phyloP scores from a whole-genome alignment of 2,888 invertebrate species.

The Nyleta sp. region DNA sequence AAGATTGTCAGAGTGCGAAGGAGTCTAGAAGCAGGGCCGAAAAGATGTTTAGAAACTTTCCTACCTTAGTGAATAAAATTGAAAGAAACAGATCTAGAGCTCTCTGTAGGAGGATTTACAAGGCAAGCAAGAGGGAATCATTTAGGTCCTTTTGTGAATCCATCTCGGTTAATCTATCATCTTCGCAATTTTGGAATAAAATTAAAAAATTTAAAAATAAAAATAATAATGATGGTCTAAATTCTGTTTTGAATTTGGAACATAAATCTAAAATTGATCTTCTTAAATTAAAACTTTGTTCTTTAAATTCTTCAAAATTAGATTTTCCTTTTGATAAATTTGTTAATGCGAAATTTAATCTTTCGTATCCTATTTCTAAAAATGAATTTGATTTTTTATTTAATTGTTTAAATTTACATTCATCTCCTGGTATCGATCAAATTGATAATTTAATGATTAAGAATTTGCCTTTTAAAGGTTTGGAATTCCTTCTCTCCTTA shows the following conservation, averaged over 20 bases:
- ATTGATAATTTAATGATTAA: neutral
- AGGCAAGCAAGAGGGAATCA: neutral
- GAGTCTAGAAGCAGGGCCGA: neutral
- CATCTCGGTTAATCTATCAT: neutral
- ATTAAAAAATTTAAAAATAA: constrained; percentile 43
- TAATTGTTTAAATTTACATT: neutral
- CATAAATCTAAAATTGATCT: no score
- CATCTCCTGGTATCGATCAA: constrained; percentile 17
- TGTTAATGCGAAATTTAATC: neutral
- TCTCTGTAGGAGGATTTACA: neutral
- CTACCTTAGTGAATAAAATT: neutral
- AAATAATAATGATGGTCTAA: neutral
- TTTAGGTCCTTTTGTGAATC: constrained; percentile 23
- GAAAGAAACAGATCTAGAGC: constrained; percentile 5
- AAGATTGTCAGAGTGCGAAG: constrained; percentile 4
- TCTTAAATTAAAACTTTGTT: no score
- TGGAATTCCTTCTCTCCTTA: neutral
- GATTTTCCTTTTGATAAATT: neutral
- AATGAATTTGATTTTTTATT: neutral
- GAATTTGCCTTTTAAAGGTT: neutral
- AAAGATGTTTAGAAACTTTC: neutral
- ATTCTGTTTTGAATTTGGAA: neutral
- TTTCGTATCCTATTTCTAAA: neutral
- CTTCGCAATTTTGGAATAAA: constrained; percentile 34
- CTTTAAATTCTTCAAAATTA: no score